These are phyloP conservation scores for Propithecus coquereli DNA, from an alignment of 2,113 vertebrate species.

Conservation along the genomic window DNA sequence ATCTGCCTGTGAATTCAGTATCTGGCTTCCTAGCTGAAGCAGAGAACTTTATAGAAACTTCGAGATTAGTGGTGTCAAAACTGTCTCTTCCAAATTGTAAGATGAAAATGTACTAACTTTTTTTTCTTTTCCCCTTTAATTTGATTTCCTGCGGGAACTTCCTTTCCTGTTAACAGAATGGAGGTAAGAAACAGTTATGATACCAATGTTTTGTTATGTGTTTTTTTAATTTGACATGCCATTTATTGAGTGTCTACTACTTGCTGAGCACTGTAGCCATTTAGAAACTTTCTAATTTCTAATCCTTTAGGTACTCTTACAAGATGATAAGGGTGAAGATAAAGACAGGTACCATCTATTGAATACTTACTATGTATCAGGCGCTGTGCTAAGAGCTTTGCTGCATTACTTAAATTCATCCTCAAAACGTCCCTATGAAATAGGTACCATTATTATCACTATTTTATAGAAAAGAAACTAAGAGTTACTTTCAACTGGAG, in stretches of 20 bases:
- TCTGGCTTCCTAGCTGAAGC: background rate
- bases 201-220: background rate
- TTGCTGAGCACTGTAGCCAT: background rate
- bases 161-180: constrained; percentile 83
- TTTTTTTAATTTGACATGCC: background rate
- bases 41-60: background rate
- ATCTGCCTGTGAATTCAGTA: background rate
- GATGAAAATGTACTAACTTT: constrained; percentile 70
- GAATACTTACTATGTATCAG: background rate
- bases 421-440: background rate
- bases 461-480: background rate
- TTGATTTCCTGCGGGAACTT: constrained; percentile 62
- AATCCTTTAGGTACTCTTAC: constrained; percentile 3
- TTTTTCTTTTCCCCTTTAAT: constrained; percentile 70
- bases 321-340: background rate
- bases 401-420: background rate
- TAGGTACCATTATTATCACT: background rate
- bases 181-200: constrained; percentile 84
- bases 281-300: constrained; percentile 20
- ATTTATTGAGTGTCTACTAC: background rate
- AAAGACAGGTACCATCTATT: background rate
- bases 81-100: background rate
- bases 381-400: background rate
- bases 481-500: background rate
- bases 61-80: background rate